Conservation (phyloP, 2,888 invertebrate species). For the Lymantria dispar region DNA sequence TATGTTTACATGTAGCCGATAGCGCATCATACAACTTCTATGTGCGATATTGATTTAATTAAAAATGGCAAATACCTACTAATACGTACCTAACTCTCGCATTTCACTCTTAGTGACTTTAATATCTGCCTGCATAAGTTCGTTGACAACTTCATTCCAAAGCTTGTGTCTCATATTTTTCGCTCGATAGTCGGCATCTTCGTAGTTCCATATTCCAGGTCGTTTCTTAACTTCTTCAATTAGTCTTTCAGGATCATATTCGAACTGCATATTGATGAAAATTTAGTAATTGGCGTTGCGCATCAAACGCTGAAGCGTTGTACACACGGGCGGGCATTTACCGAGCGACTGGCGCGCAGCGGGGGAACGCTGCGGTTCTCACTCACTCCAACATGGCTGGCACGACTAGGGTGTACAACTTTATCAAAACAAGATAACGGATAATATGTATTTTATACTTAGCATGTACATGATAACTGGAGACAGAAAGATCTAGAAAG, state of each 20-base stretch:
- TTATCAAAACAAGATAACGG: constrained; percentile 20
- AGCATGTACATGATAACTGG: too few species aligned
- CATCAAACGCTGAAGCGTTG: constrained; percentile 18
- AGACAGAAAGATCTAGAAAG: too few species aligned
- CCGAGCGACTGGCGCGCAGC: constrained; percentile 71
- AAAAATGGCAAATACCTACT: constrained; percentile 13
- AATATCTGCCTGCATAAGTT: constrained; percentile 57
- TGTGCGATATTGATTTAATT: background rate
- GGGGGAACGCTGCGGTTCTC: constrained; percentile 62
- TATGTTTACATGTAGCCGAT: background rate
- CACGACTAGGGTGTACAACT: constrained; percentile 43
- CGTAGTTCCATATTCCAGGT: constrained; percentile 71
- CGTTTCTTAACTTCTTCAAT: constrained; percentile 69
- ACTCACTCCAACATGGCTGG: constrained; percentile 62
- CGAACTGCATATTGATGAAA: constrained; percentile 55
- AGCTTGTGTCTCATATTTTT: constrained; percentile 53
- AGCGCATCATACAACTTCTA: background rate
- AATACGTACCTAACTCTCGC: constrained; percentile 65
- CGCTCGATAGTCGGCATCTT: constrained; percentile 57
- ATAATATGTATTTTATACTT: constrained; percentile 18
- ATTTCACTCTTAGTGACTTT: constrained; percentile 67
- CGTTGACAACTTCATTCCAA: constrained; percentile 67
- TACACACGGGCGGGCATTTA: constrained; percentile 59
- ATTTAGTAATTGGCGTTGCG: background rate
- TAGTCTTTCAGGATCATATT: constrained; percentile 70